Evolutionary conservation across 92 coral and sea anemone species (phyloP).

Genomic region (Pocillopora meandrina): DNA sequence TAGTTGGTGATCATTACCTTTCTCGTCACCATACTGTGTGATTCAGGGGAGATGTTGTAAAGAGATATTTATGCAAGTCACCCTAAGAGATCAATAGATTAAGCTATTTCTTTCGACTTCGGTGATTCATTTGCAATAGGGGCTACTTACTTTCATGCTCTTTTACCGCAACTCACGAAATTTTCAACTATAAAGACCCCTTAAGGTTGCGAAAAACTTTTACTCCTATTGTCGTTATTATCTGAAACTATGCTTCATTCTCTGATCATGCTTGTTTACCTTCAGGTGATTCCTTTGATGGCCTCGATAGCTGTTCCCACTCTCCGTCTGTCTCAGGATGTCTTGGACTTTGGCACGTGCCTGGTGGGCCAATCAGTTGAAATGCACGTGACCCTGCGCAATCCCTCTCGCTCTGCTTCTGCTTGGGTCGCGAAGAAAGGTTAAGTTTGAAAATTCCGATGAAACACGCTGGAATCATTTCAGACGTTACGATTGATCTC

Average conservation of each 20-base stretch:
- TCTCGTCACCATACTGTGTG: too few species aligned
- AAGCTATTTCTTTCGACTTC: too few species aligned
- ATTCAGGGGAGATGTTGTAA: too few species aligned
- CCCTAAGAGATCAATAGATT: too few species aligned
- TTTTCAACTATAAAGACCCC: too few species aligned
- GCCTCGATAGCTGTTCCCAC: slow-evolving; percentile 90
- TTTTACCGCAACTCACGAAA: too few species aligned
- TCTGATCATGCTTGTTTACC: not conserved
- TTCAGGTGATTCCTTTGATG: slow-evolving; percentile 76
- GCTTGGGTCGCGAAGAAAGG: slow-evolving; percentile 91
- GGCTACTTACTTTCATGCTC: too few species aligned
- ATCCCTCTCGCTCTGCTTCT: slow-evolving; percentile 80
- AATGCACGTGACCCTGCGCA: slow-evolving; percentile 66
- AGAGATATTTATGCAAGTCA: too few species aligned
- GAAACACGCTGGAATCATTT: not conserved
- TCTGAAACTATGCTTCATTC: not conserved
- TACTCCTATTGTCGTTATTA: not conserved
- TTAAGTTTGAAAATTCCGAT: not conserved
- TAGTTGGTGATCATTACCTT: too few species aligned
- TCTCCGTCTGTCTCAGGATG: slow-evolving; percentile 78
- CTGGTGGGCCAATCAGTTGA: slow-evolving; percentile 90
- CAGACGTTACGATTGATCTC: not conserved
- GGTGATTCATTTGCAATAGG: too few species aligned
- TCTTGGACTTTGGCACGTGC: slow-evolving; percentile 90
- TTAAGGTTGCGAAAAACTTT: too few species aligned